A percentile compares a stretch with the other conserved stretches of the same genome.
Conservation (phyloP, 30 jellyfish, hydroid and myxozoan species). For the Haliclystus octoradiatus region DNA sequence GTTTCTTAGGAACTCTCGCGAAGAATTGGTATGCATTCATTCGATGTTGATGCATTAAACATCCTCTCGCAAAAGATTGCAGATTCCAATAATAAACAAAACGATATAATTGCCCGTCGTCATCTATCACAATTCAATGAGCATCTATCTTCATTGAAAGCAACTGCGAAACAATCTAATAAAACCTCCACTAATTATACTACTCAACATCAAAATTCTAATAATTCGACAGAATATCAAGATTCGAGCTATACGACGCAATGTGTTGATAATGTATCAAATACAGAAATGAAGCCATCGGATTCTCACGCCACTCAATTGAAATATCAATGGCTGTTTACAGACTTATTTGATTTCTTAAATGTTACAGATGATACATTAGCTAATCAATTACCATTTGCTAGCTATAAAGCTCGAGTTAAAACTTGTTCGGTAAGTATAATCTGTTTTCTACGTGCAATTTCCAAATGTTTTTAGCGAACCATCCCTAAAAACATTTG, state of each 20-base stretch:
- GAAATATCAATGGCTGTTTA: slow-evolving; percentile 50
- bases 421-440: too few species aligned
- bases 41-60: slow-evolving; percentile 71
- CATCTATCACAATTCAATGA: slow-evolving; percentile 16
- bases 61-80: slow-evolving; percentile 63
- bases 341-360: slow-evolving; percentile 77
- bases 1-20: slow-evolving; percentile 46
- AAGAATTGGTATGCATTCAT: slow-evolving; percentile 65
- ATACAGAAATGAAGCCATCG: slow-evolving; percentile 12
- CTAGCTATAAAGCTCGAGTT: slow-evolving; percentile 8
- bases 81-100: slow-evolving; percentile 36
- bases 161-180: too few species aligned
- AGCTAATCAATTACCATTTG: slow-evolving; percentile 5
- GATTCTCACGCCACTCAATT: slow-evolving; percentile 32
- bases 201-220: neutral
- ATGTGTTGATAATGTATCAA: neutral
- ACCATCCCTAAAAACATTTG: too few species aligned
- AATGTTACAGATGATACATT: slow-evolving; percentile 37
- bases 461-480: too few species aligned
- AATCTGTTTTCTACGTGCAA: too few species aligned
- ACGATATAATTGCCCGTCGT: slow-evolving; percentile 43
- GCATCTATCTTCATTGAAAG: neutral
- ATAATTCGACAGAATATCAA: neutral
- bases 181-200: too few species aligned
- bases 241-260: neutral